Evolutionary conservation across 2,113 vertebrate species (phyloP), one percentile per base, ranked within the genome.

Genomic region (Peromyscus leucopus): DNA sequence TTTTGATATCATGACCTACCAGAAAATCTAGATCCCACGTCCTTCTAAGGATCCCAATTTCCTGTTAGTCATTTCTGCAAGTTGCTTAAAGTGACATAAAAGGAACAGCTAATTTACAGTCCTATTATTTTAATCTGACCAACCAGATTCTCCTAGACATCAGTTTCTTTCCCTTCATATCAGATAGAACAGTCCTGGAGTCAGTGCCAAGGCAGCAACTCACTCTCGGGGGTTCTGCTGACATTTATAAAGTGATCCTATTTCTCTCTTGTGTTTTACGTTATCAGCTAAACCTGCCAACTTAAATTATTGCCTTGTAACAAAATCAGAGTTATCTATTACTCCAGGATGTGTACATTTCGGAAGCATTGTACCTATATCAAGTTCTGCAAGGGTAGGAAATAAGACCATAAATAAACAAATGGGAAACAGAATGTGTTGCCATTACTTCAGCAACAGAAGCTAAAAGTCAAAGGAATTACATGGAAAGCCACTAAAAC

Each of bases 251-350:
- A 98, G 97, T 48, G 24, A 97, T 98, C 94, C 96, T 96, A 97
- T 98, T 98, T 97, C 98, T 98, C 98, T 98, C 96, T 13, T 93
- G 95, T 98, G 98, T 97, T 98, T 98, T 98, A 98, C 96, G 96
- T 96, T 98, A 98, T 98, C 98, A 98, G 98, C 98, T 98, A 98
- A 98, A 98, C 95, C 97, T 98, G 98, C 97, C 98, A 79, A 96
- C 97, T 99, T 98, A 98, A 99, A 98, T 98, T 97, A 99, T 97
- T 98, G 98, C 98, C 98, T 98, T 97, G 96, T 97, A 98, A 97
- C 98, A 97, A 98, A 98, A 98, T 98, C 98, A 98, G 97, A 98
- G 96, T 98, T 98, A 98, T 98, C 98, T 98, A 98, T 98, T 98
- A 98, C 92, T 97, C 96, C 0, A 21, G 93, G 97, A 90, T 59